These are phyloP conservation scores for Platichthys flesus DNA, from an alignment of 2,113 vertebrate genomes.

Conservation along the genomic window DNA sequence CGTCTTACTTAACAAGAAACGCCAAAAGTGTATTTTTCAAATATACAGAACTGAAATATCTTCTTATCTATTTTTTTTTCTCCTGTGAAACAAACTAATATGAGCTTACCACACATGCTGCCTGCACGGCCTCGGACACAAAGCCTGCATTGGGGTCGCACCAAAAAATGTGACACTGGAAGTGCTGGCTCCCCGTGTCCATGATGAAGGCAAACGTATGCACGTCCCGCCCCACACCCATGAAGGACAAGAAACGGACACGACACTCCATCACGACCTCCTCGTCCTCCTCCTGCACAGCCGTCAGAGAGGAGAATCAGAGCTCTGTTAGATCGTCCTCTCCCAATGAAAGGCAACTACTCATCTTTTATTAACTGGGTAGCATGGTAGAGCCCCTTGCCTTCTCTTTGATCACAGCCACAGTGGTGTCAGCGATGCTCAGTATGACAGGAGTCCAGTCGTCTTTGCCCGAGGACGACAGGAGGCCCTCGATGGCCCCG, in stretches of 20 bases:
- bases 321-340: neutral
- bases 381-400: conserved; percentile 68
- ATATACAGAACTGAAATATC: too few relatives aligned
- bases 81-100: neutral
- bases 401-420: conserved; percentile 94
- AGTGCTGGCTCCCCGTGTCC: conserved; percentile 96
- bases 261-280: conserved; percentile 95
- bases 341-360: conserved; percentile 7
- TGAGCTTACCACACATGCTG: conserved; percentile 94
- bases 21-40: too few relatives aligned
- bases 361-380: conserved; percentile 17
- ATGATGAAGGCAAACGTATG: conserved; percentile 98
- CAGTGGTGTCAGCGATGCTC: conserved; percentile 95
- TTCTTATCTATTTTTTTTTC: too few relatives aligned
- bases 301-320: conserved; percentile 24
- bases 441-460: conserved; percentile 94
- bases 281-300: conserved; percentile 87
- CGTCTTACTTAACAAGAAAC: too few relatives aligned
- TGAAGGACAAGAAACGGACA: conserved; percentile 97
- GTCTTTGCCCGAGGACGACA: conserved; percentile 88
- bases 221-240: conserved; percentile 95
- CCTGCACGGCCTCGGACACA: conserved; percentile 97
- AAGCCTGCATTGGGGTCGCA: conserved; percentile 94
- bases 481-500: conserved; percentile 90
- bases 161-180: conserved; percentile 97